phyloP scores from a whole-genome alignment of 2,113 vertebrate genomes.

The Triplophysa dalaica region DNA sequence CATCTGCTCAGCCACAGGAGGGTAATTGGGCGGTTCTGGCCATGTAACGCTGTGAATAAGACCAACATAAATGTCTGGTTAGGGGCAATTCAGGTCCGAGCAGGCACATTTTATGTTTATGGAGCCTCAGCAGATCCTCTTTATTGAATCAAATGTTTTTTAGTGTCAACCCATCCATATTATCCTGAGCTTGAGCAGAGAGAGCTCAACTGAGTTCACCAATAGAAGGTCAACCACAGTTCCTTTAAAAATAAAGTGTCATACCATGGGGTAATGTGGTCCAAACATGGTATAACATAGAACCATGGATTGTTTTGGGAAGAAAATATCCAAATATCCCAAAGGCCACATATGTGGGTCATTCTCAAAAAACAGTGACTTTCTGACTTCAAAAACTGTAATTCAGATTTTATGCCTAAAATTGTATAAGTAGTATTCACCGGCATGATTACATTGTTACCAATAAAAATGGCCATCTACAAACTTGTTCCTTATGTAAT shows the following conservation, averaged over 20 bases:
- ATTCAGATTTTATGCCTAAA: too few species aligned
- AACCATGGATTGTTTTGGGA: too few species aligned
- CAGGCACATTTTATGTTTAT: constrained; percentile 37
- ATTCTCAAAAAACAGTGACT: too few species aligned
- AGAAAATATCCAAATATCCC: too few species aligned
- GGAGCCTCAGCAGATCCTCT: constrained; percentile 44
- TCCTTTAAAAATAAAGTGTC: background rate
- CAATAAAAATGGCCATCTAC: too few species aligned
- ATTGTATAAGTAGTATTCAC: too few species aligned
- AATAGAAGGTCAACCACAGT: background rate
- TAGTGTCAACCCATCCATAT: constrained; percentile 41
- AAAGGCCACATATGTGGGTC: too few species aligned
- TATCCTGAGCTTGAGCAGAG: constrained; percentile 34
- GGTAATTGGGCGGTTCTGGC: constrained; percentile 40
- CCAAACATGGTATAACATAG: too few species aligned
- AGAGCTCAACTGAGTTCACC: background rate
- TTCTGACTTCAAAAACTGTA: too few species aligned
- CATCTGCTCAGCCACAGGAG: constrained; percentile 39
- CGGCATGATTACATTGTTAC: too few species aligned
- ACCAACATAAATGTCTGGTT: constrained; percentile 41
- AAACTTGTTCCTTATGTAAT: too few species aligned
- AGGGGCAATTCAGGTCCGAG: constrained; percentile 33
- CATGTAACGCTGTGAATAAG: constrained; percentile 9
- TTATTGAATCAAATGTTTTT: constrained; percentile 54
- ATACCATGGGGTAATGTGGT: too few species aligned